Percentiles rank a stretch among this genome's conserved stretches.
Conservation (phyloP, 2,797 vertebrate genomes). For the Anabacerthia variegaticeps region DNA sequence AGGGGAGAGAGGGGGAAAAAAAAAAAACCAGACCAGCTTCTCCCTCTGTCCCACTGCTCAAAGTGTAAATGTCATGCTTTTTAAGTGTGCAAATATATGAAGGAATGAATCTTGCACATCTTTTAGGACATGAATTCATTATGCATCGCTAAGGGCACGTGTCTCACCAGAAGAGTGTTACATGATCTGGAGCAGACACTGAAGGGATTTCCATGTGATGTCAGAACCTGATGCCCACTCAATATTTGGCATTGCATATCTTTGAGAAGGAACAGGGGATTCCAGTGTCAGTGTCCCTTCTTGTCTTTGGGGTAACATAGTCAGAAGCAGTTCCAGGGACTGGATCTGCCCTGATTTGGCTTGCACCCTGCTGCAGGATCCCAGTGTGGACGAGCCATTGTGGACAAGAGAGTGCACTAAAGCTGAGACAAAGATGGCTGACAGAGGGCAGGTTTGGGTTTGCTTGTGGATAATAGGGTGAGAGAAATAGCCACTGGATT, state of each 20-base stretch:
- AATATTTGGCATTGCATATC: neutral
- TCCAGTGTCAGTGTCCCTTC: accelerated
- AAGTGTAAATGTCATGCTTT: neutral
- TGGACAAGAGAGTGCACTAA: neutral
- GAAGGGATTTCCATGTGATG: neutral
- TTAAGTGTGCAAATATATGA: neutral
- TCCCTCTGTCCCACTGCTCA: neutral
- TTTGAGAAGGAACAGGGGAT: neutral
- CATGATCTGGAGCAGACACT: neutral
- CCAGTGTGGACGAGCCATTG: accelerated
- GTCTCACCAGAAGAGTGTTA: neutral
- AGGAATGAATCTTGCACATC: neutral
- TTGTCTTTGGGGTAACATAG: too few relatives aligned
- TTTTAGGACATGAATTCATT: neutral
- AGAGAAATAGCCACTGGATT: too few relatives aligned
- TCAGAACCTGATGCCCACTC: neutral
- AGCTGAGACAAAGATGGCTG: neutral
- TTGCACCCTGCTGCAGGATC: too few relatives aligned
- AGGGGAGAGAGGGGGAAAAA: neutral
- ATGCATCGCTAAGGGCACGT: neutral
- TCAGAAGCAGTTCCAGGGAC: accelerated
- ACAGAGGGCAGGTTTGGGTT: neutral
- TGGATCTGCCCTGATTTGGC: too few relatives aligned
- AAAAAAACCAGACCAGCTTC: neutral
- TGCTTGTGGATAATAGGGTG: neutral